Evolutionary conservation across 2,888 invertebrate genomes (phyloP), one percentile per base, ranked within the genome.

Genomic region (Trilocha varians): DNA sequence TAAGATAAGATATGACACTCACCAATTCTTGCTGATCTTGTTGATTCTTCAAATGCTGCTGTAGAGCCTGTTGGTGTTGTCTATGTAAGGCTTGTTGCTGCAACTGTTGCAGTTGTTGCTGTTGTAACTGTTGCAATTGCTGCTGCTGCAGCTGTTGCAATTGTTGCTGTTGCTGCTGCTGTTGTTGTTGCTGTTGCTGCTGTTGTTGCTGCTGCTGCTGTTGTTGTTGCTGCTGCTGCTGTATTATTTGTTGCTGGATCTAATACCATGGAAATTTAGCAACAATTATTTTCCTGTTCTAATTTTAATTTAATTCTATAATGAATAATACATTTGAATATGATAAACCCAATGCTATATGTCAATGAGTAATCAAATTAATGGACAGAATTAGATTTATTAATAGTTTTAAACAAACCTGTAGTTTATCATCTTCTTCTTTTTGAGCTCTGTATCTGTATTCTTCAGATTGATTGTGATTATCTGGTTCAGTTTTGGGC

Each of bases 11-110:
- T 53, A 13, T 42, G 32, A 50, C 40, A 51, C 64, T 69, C 47
- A 77, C 82, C 61, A 82, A 73, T 52, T 65, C 88, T 61, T 84
- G 86, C 49, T 66, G 87, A 54, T 79, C 87, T 41, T 89, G 89
- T 46, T 88, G 88, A 50, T 87, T 82, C 50, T 89, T 87, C 8
- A 88, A 76, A 41, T 88, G 88, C 48, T 89, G 89, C 43, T 88
- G 90, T 49, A 90, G 80, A 43, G 87, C 88, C 50, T 90, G 89
- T 48, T 72, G 68, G 39, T 78, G 78, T 48, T 80, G 83, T 32
- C 78, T 56, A 48, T 83, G 83, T 46, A 83, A 54, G 0, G 74
- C 78, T 35, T 82, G 80, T 39, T 70, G 71, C 36, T 74, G 72
- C 41, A 66, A 50, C 40, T 71, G 76, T 17, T 74, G 66, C 4